Conservation (phyloP, 1,140 invertebrate species). For the Lepidurus arcticus region DNA sequence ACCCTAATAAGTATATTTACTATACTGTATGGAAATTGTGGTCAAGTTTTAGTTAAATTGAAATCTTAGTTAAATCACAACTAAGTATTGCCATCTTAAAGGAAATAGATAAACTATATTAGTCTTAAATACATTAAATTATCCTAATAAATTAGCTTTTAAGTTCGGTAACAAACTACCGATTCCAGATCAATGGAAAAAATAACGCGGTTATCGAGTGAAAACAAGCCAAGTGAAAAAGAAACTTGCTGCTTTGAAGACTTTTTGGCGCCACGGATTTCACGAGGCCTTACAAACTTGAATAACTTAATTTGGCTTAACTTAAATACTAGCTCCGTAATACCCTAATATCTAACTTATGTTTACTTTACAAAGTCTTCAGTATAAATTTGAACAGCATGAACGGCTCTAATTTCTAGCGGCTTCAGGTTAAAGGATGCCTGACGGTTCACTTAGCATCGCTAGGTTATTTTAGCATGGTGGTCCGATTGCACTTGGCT, state of each 20-base stretch:
- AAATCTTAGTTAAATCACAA: too few relatives aligned
- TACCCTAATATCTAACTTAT: neutral
- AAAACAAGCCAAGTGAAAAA: too few relatives aligned
- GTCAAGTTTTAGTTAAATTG: neutral
- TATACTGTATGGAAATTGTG: neutral
- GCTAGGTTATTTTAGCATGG: slow-evolving; percentile 11
- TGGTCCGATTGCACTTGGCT: neutral
- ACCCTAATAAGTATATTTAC: too few relatives aligned
- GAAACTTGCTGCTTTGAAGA: too few relatives aligned
- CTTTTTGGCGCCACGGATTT: too few relatives aligned
- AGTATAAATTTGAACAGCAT: neutral
- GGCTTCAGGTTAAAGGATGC: neutral
- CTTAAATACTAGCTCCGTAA: too few relatives aligned
- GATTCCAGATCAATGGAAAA: too few relatives aligned
- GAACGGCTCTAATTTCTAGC: neutral
- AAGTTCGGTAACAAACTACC: too few relatives aligned
- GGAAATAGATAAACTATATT: neutral
- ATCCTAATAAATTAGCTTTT: too few relatives aligned
- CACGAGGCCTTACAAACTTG: too few relatives aligned
- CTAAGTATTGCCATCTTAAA: neutral
- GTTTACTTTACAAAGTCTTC: neutral
- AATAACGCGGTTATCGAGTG: too few relatives aligned
- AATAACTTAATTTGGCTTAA: too few relatives aligned
- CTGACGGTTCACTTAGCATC: slow-evolving; percentile 7
- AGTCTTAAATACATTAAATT: slow-evolving; percentile 1